Evolutionary conservation across 2,797 vertebrate genomes (phyloP), one percentile per base, ranked within the genome.

Genomic region (Alosa sapidissima): DNA sequence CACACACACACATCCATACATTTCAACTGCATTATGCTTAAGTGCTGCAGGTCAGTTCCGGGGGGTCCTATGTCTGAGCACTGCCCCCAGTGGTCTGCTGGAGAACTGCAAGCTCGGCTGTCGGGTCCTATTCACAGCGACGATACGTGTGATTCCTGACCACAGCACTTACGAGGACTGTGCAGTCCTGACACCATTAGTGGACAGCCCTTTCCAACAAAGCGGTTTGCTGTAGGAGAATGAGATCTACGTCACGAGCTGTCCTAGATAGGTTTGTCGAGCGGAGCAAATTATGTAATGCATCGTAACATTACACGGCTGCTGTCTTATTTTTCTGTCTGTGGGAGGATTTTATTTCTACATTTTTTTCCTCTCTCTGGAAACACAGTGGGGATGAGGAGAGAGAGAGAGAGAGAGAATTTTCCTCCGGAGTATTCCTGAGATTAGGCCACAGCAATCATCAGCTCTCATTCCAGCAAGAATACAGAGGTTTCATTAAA

Each of bases 401-500:
- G 54, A 55, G 21, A 3, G 54, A 52, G 85, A 72, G 81, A 87
- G 62, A 83, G 62, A 60, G 58, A 83, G n/a, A 58, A 78, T 2
- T 14, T 21, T 82, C 28, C 5, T 60, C 47, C 16, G 49, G 82
- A 82, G 58, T 82, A 58, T 68, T 65, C 78, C 84, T 84, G 24
- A 75, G 81, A 81, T 41, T 60, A 49, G 28, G 82, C 83, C 49
- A 84, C 87, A 83, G 81, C 87, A 87, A 88, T 86, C 19, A 89
- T 78, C 72, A 81, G 83, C 84, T 85, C 84, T 81, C 75, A 81
- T 86, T 87, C 81, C 82, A 87, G 75, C 72, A 86, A 84, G 86
- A 81, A 13, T 72, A 83, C 83, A 88, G 48, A 84, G 54, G 81
- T 87, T 88, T 91, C 83, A 88, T 89, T 88, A 85, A 84, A 81